Percentiles rank a stretch among this genome's conserved stretches.
phyloP scores from a whole-genome alignment of 2,113 vertebrate genomes.

The Cochlearius cochlearius region DNA sequence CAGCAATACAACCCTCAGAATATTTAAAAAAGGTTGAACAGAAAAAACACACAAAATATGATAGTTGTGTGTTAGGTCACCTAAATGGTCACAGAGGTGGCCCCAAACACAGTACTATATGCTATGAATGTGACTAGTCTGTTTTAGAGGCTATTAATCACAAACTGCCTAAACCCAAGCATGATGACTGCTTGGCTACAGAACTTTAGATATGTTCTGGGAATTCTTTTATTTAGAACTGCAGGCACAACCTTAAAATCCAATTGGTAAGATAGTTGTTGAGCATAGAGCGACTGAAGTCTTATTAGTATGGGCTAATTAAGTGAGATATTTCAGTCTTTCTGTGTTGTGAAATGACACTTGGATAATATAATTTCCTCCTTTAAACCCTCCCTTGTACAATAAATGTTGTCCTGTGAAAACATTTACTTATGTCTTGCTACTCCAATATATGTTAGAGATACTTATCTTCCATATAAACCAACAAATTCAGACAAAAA shows the following conservation, averaged over 20 bases:
- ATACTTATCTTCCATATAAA: neutral
- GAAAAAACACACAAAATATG: neutral
- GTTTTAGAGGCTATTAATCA: neutral
- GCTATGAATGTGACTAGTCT: neutral
- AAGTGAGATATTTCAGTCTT: neutral
- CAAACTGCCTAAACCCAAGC: neutral
- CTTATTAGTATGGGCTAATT: neutral
- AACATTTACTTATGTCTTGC: neutral
- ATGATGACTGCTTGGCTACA: neutral
- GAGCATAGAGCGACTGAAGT: neutral
- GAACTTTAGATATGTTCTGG: neutral
- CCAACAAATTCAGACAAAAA: neutral
- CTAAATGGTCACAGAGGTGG: neutral
- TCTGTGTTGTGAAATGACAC: neutral
- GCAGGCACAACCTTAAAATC: neutral
- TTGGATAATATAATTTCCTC: neutral
- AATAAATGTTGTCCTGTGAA: neutral
- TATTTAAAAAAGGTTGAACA: neutral
- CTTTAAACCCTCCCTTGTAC: neutral
- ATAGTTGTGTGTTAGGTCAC: neutral
- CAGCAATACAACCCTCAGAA: neutral
- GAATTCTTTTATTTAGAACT: neutral
- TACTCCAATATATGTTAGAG: neutral
- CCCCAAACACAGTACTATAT: neutral
- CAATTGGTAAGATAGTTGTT: neutral